A percentile compares a stretch with the other conserved stretches of the same genome.
Conservation (phyloP, 2,113 vertebrate genomes). For the Capra hircus region DNA sequence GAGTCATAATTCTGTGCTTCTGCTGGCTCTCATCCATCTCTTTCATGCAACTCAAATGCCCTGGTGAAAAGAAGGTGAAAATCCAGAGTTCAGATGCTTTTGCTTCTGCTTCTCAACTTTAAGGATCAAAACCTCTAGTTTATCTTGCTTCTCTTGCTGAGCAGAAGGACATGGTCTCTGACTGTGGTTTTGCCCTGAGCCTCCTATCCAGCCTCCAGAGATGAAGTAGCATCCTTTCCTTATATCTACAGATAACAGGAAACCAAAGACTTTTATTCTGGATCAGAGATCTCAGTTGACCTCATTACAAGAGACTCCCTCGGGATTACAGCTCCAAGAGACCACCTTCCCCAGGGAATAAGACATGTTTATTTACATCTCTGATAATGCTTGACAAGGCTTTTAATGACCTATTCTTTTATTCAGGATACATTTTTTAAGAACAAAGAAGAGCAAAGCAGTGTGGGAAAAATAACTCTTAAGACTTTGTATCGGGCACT, state of each 20-base stretch:
- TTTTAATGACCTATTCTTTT: neutral
- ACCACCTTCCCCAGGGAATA: neutral
- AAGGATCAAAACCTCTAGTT: neutral
- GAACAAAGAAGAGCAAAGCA: neutral
- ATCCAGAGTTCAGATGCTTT: neutral
- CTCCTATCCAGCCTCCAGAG: neutral
- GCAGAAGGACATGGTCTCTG: neutral
- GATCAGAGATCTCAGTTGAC: neutral
- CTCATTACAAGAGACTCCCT: neutral
- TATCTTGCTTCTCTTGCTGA: neutral
- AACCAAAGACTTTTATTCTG: neutral
- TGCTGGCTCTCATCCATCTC: neutral
- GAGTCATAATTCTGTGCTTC: neutral
- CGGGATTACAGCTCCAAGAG: neutral
- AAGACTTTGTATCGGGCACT: neutral
- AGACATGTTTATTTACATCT: neutral
- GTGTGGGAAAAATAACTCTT: neutral
- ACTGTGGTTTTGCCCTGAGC: neutral
- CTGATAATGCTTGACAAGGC: neutral
- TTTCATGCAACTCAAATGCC: neutral
- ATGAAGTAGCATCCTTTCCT: neutral
- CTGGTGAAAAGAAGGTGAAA: neutral
- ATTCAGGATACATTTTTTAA: neutral
- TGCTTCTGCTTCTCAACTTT: neutral
- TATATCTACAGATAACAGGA: accelerated